Percentiles rank a stretch among this genome's conserved stretches.
These are phyloP conservation scores for Rhyzopertha dominica DNA, from an alignment of 1,140 invertebrate genomes.

Conservation along the genomic window DNA sequence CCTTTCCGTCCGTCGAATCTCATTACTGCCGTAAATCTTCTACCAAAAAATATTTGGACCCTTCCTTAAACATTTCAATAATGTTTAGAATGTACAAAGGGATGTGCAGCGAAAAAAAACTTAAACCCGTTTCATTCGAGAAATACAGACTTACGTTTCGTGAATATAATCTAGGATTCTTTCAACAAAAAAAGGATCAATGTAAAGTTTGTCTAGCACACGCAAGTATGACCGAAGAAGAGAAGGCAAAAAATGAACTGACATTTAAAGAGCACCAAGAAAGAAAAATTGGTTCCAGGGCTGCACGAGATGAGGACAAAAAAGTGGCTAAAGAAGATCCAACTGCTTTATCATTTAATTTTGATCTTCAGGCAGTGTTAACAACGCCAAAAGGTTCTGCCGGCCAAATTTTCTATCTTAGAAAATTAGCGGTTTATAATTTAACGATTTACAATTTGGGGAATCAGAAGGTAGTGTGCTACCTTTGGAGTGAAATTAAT, in stretches of 20 bases:
- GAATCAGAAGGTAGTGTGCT: no score
- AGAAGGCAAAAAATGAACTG: constrained; percentile 15
- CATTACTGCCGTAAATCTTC: constrained; percentile 19
- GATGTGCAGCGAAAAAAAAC: constrained; percentile 14
- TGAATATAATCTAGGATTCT: constrained; percentile 27
- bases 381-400: constrained; percentile 34
- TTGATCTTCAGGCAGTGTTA: constrained; percentile 43
- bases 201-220: constrained; percentile 25
- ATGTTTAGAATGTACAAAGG: constrained; percentile 27
- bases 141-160: constrained; percentile 23
- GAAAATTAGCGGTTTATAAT: constrained; percentile 47
- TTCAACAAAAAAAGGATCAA: constrained; percentile 26
- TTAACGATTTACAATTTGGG: constrained; percentile 48
- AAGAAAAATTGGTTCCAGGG: constrained; percentile 22
- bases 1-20: constrained; percentile 16
- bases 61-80: constrained; percentile 14
- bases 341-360: constrained; percentile 23
- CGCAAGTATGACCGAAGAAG: constrained; percentile 13
- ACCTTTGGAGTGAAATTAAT: no score
- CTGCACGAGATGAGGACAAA: constrained; percentile 29
- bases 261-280: constrained; percentile 20
- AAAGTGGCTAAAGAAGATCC: constrained; percentile 24
- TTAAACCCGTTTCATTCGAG: constrained; percentile 16
- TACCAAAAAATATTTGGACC: constrained; percentile 15
- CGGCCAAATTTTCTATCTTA: constrained; percentile 43